Percentiles rank a stretch among this genome's conserved stretches.
phyloP scores from a whole-genome alignment of 2,888 invertebrate species.

The Oxytorus armatus region DNA sequence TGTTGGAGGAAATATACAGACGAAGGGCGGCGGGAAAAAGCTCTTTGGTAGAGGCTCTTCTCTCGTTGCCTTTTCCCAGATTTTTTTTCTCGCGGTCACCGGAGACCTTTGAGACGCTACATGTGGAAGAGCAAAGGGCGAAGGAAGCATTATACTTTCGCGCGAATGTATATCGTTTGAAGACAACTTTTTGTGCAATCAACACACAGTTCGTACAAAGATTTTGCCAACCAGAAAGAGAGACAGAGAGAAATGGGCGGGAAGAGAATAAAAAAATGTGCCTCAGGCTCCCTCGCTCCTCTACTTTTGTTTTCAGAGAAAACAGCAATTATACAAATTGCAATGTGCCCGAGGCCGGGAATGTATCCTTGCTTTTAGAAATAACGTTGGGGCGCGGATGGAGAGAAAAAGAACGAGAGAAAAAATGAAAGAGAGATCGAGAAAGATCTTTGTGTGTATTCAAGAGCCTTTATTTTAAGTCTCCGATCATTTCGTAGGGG shows the following conservation, averaged over 20 bases:
- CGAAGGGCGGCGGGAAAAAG: conserved; percentile 1
- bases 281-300: conserved; percentile 35
- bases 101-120: background rate
- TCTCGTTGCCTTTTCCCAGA: background rate
- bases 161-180: conserved; percentile 17
- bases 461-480: no score
- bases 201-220: conserved; percentile 38
- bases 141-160: conserved; percentile 12
- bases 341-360: conserved; percentile 70
- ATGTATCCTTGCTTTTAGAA: conserved; percentile 75
- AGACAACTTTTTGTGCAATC: conserved; percentile 31
- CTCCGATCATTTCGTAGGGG: no score
- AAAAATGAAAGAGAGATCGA: background rate
- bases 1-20: conserved; percentile 17
- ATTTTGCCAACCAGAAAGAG: conserved; percentile 62
- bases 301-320: conserved; percentile 74
- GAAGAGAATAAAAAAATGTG: conserved; percentile 22
- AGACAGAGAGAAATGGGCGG: conserved; percentile 63
- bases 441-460: background rate
- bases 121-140: background rate
- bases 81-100: background rate
- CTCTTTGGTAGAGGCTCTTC: conserved; percentile 3
- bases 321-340: conserved; percentile 79
- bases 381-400: conserved; percentile 69
- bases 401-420: background rate